Evolutionary conservation across 2,113 vertebrate species (phyloP), one percentile per base, ranked within the genome.

Genomic region (Python bivittatus): DNA sequence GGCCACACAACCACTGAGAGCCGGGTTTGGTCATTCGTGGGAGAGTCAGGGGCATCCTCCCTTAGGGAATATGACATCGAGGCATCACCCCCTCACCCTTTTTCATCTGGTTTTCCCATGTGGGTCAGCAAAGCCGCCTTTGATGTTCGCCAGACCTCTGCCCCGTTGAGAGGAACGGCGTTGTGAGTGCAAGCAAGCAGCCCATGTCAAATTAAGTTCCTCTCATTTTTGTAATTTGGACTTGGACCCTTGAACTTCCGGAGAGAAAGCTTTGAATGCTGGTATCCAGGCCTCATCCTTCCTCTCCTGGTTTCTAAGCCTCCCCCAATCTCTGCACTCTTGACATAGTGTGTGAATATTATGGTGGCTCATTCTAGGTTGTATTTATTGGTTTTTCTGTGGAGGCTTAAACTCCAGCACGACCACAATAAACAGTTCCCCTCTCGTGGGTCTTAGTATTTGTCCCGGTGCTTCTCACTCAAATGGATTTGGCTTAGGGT

Each of bases 1-100:
- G 98, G n/a, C 97, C 98, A 6, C 98, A 98, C 4, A 98, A 98
- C 93, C 98, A 98, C 91, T 98, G 97, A 92, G 38, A 38, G 5
- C 20, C 6, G 0, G 0, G 42, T 7, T 22, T 33, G 0, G 0
- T 52, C 2, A 1, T 8, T 0, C 72, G 58, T 7, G 61, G 56
- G 84, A 48, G 0, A 53, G 15, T 90, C 13, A 27, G 33, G 52
- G 11, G 5, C 13, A 11, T 2, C 13, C 86, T 6, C n/a, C 93
- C 93, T 88, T 79, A 84, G n/a, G 83, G 15, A 0, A 1, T 0
- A 0, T 13, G 4, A 54, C 0, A 6, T 11, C 23, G 6, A 2
- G 27, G 38, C 52, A 13, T 33, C 6, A 2, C 2, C 44, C 10
- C 44, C 48, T 12, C 11, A 29, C 2, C 0, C 13, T 6, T 4